Evolutionary conservation across 2,797 vertebrate species (phyloP).

Genomic region (Parauchenoglanis ngamensis): DNA sequence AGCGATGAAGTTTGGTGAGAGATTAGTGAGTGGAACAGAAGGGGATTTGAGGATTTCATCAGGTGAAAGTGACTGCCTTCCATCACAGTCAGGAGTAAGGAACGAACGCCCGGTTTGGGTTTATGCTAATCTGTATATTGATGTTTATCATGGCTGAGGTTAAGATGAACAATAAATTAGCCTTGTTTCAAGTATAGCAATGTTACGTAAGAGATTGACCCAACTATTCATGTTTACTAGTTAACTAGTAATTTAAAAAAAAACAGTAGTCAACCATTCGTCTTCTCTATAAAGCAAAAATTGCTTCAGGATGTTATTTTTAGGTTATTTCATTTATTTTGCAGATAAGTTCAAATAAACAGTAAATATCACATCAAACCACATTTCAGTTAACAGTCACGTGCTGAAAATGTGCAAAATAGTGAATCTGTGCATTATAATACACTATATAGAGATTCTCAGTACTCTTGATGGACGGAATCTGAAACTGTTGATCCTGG

Average conservation of each 20-base stretch:
- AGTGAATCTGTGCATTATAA: neutral
- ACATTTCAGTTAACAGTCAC: neutral
- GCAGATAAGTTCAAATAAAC: neutral
- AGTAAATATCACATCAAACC: neutral
- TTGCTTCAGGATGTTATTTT: neutral
- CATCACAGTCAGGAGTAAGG: neutral
- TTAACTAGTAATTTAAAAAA: neutral
- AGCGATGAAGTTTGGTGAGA: slow-evolving; percentile 65
- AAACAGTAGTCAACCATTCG: neutral
- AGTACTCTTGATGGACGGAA: neutral
- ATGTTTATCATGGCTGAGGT: no score
- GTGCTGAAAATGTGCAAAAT: neutral
- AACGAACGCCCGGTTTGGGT: neutral
- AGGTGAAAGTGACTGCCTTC: slow-evolving; percentile 17
- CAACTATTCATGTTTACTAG: neutral
- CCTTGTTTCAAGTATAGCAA: neutral
- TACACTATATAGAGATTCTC: neutral
- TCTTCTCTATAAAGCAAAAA: neutral
- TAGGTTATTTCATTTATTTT: neutral
- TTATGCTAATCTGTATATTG: neutral
- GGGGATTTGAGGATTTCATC: slow-evolving; percentile 51
- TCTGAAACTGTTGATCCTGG: neutral
- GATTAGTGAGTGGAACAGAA: slow-evolving; percentile 66
- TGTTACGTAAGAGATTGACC: neutral
- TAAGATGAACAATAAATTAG: neutral